Base-by-base conservation (phyloP, 2,113 vertebrate species). In the Trogon surrucura region DNA sequence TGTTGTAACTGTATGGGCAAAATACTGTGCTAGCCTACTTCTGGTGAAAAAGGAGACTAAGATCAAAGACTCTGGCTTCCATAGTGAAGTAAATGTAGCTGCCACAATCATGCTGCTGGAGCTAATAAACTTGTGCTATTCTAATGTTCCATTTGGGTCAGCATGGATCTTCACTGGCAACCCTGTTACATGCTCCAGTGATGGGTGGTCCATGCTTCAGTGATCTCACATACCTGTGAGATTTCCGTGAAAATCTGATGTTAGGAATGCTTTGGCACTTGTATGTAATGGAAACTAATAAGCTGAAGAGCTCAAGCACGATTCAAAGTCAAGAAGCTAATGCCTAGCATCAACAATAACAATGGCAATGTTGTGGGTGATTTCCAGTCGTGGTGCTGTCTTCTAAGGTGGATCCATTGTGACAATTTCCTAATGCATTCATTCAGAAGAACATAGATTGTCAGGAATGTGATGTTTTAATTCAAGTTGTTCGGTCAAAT, bases 321-420 rank as follows among this genome's bases (percentile, higher is more conserved):
- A 88, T 93, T 96, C 85, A 96, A 94, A 93, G 90, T 75, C 80
- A 74, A 83, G 85, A 88, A 94, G 34, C 12, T 95, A 86, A 94
- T 88, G 80, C 48, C 19, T 71, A 57, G 30, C 64, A 72, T 86
- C 72, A 64, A 32, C 3, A 21, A 53, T 65, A 94, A 93, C 88
- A 95, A 94, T 79, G 65, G 19, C 13, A 48, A 32, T 36, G 69
- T 88, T 88, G 75, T 84, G 19, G n/a, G 44, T 81, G 72, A 88
- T 84, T 96, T 90, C 54, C 51, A 34, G 47, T 64, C 64, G 18
- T 22, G 25, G 32, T 36, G 53, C 11, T 30, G 1, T 30, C 10
- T 65, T 81, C 73, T 57, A 90, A 60, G 26, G 53, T 60, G 85
- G 82, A 91, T 80, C 75, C 44, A 41, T 73, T 88, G 74, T 88